These are phyloP conservation scores for Staurois parvus DNA, from an alignment of 2,797 vertebrate genomes.

Conservation along the genomic window DNA sequence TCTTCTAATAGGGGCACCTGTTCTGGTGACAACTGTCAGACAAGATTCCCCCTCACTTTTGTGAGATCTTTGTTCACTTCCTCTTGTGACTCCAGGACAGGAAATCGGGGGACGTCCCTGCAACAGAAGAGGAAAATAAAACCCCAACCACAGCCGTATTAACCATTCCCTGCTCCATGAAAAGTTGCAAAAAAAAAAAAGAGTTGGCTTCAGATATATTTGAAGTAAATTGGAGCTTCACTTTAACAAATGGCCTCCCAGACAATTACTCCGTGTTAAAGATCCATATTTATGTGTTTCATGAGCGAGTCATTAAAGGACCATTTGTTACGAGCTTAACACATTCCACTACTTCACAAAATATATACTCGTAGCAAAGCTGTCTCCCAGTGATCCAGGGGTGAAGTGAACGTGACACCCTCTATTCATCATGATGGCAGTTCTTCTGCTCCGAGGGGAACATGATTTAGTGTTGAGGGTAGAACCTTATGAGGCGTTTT, in stretches of 20 bases:
- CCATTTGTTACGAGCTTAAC: slow-evolving; percentile 75
- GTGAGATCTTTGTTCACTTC: no score
- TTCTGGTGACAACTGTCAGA: no score
- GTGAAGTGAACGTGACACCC: slow-evolving; percentile 72
- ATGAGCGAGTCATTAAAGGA: slow-evolving; percentile 70
- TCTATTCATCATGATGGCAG: slow-evolving; percentile 73
- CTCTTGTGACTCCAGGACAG: no score
- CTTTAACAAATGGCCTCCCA: slow-evolving; percentile 11
- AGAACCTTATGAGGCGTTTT: slow-evolving; percentile 68
- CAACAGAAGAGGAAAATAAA: no score
- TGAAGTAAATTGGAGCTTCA: not conserved
- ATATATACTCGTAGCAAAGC: slow-evolving; percentile 73
- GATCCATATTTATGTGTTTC: slow-evolving; percentile 70
- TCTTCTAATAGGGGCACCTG: no score
- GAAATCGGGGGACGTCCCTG: no score
- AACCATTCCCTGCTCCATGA: no score
- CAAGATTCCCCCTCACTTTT: no score
- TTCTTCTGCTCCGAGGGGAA: slow-evolving; percentile 63
- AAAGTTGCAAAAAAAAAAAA: no score
- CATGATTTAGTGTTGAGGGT: slow-evolving; percentile 70
- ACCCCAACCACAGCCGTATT: no score
- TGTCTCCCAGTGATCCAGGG: slow-evolving; percentile 73
- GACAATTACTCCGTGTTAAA: slow-evolving; percentile 66
- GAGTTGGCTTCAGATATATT: no score
- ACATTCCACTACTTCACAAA: slow-evolving; percentile 73